Evolutionary conservation across 1,140 invertebrate genomes (phyloP).

Genomic region (Grapholita molesta): DNA sequence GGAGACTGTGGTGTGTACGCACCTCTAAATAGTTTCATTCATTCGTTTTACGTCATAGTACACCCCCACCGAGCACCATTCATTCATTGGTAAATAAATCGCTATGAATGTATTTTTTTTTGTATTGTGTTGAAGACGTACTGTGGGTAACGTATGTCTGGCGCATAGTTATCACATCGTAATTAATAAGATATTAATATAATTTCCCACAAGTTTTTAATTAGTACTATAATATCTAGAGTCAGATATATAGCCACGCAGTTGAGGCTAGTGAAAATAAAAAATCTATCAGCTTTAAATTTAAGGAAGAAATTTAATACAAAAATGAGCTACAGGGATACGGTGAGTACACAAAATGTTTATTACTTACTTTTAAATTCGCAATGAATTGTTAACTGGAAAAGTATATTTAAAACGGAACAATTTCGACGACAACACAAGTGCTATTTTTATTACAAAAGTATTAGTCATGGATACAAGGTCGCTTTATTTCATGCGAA

Average conservation of each 20-base stretch:
- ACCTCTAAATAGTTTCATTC: background rate
- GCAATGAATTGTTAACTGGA: constrained; percentile 14
- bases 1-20: background rate
- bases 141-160: background rate
- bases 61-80: background rate
- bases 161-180: background rate
- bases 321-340: constrained; percentile 69
- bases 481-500: constrained; percentile 4
- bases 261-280: background rate
- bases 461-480: constrained; percentile 12
- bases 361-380: constrained; percentile 4
- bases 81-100: background rate
- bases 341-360: constrained; percentile 40
- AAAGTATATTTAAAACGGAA: background rate
- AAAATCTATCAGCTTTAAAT: background rate
- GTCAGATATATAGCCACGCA: background rate
- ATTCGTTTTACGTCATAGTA: constrained; percentile 2
- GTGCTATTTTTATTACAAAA: constrained; percentile 11
- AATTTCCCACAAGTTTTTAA: background rate
- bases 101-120: background rate
- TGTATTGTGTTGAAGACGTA: background rate
- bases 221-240: background rate
- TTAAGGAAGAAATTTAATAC: constrained; percentile 13
- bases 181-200: background rate
- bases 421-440: background rate